These are phyloP conservation scores for Phrynosoma platyrhinos DNA, from an alignment of 2,113 vertebrate species.

Conservation along the genomic window DNA sequence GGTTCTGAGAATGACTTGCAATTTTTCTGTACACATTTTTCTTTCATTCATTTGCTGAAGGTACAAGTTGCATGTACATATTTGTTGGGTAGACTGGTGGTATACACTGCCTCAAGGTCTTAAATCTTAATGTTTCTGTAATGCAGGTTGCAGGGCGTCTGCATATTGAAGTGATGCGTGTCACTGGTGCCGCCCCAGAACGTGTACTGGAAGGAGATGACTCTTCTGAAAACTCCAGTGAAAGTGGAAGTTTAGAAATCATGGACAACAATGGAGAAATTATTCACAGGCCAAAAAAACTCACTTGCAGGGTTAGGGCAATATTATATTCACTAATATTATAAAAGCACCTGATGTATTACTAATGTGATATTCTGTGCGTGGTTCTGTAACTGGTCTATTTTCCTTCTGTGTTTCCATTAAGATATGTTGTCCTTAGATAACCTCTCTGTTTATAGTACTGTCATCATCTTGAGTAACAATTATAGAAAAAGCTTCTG, in stretches of 20 bases:
- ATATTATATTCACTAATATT: neutral
- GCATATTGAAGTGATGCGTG: conserved; percentile 92
- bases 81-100: neutral
- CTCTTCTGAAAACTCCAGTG: conserved; percentile 97
- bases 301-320: conserved; percentile 90
- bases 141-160: conserved; percentile 92
- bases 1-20: neutral
- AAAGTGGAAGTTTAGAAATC: conserved; percentile 92
- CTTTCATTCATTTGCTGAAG: neutral
- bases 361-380: neutral
- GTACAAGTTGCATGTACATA: neutral
- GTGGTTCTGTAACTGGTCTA: neutral
- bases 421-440: neutral
- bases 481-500: neutral
- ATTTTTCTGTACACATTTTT: neutral
- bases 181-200: conserved; percentile 89
- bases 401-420: neutral
- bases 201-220: conserved; percentile 89
- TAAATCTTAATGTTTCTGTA: conserved; percentile 25
- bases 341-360: neutral
- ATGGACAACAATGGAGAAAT: conserved; percentile 91
- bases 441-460: neutral
- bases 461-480: neutral
- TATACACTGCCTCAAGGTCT: neutral
- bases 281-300: conserved; percentile 89